Base-by-base conservation (phyloP, 1,140 invertebrate species). In the Thaumetopoea pityocampa region DNA sequence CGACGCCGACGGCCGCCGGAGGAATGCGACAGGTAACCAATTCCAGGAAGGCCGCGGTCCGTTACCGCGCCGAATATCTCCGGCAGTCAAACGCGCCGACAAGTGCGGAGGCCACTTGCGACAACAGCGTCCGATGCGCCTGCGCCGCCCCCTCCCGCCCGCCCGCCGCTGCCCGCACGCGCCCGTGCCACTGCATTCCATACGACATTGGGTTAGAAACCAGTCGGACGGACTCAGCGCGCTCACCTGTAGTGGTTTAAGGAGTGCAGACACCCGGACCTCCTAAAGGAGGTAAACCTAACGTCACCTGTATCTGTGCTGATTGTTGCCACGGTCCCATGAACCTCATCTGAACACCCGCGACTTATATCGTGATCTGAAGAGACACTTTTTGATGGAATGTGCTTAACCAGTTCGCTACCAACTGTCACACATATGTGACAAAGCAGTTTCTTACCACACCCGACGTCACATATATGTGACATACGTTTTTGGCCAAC, bases 21-120 rank as follows among this genome's bases (percentile, higher is more conserved):
- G 76, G 76, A 82, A 82, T 82, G 78, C 74, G 67, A 77, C 78
- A 82, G 78, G 78, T 82, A 82, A 76, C 72, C 70, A 66, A 72
- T 82, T 82, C 78, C 74, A 67, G 69, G 78, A 79, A 82, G 74
- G 74, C 78, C 72, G 66, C 63, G 77, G 68, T 60, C 78, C 78
- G 78, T 82, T 82, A 82, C 74, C 70, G 74, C 67, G 73, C 73
- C 78, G 78, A 82, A 77, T 77, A 81, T 81, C 77, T 81, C 72
- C 67, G 57, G 66, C 73, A 76, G 70, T 79, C 78, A 82, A 82
- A 82, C 74, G 78, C 64, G 73, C 78, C 78, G 74, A 78, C 78
- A 79, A 82, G 78, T 82, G 78, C 74, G 73, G 55, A 60, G 62
- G 67, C 69, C 72, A 76, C 78, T 79, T 78, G 71, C 74, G 71